Percentiles rank a stretch among this genome's conserved stretches.
These are phyloP conservation scores for Erpetoichthys calabaricus DNA, from an alignment of 2,797 vertebrate species.

Conservation along the genomic window DNA sequence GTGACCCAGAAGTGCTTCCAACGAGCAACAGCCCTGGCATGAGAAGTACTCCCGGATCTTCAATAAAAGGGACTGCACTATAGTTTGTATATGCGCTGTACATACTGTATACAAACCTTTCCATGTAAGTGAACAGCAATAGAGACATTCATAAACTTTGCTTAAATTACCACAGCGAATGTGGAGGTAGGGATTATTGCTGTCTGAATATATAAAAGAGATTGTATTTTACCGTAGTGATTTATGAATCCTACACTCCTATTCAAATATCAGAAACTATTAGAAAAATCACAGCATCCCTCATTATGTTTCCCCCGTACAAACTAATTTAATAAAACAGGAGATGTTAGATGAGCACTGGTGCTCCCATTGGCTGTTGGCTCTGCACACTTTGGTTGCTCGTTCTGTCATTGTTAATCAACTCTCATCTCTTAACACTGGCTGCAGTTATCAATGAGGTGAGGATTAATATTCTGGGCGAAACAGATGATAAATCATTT, in stretches of 20 bases:
- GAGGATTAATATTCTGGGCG: slow-evolving; percentile 74
- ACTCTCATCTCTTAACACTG: slow-evolving; percentile 82
- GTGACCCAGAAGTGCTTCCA: too few species aligned
- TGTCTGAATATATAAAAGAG: too few species aligned
- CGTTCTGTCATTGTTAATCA: slow-evolving; percentile 95
- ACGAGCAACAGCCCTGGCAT: too few species aligned
- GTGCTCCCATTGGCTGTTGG: slow-evolving; percentile 55
- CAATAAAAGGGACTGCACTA: too few species aligned
- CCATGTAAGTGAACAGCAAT: too few species aligned
- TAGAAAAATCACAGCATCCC: slow-evolving; percentile 51
- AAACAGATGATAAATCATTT: slow-evolving; percentile 89
- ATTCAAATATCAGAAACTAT: slow-evolving; percentile 53
- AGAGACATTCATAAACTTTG: too few species aligned
- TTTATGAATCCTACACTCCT: slow-evolving; percentile 15
- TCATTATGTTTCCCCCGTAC: slow-evolving; percentile 69
- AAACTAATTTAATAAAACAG: slow-evolving; percentile 66
- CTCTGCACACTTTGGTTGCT: slow-evolving; percentile 54
- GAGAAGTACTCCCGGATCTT: too few species aligned
- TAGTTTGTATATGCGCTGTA: too few species aligned
- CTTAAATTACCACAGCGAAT: too few species aligned
- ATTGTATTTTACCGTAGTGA: not conserved
- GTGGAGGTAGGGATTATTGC: too few species aligned
- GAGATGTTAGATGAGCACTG: slow-evolving; percentile 41
- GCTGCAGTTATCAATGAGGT: slow-evolving; percentile 71
- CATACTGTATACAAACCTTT: too few species aligned